A percentile compares a stretch with the other conserved stretches of the same genome.
These are phyloP conservation scores for Papilio glaucus DNA, from an alignment of 1,140 invertebrate genomes.

Conservation along the genomic window DNA sequence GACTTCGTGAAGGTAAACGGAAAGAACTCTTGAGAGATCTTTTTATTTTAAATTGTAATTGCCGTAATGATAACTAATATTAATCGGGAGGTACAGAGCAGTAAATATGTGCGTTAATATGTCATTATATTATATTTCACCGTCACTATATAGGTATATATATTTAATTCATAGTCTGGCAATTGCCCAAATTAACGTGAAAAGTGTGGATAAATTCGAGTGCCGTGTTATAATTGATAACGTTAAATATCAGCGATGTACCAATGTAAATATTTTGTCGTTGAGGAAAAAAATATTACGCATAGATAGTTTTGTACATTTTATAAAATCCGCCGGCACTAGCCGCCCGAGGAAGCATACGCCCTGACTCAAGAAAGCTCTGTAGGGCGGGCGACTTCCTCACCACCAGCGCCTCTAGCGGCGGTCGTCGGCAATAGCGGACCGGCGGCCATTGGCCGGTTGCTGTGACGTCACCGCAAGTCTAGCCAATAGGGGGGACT, in stretches of 20 bases:
- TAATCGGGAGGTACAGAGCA: neutral
- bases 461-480: slow-evolving; percentile 69
- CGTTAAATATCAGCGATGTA: neutral
- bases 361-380: slow-evolving; percentile 81
- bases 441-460: slow-evolving; percentile 63
- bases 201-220: slow-evolving; percentile 5
- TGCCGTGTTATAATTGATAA: neutral
- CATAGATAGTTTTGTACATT: slow-evolving; percentile 43
- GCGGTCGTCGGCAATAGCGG: slow-evolving; percentile 51
- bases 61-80: neutral
- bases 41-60: no score
- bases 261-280: neutral
- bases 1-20: no score
- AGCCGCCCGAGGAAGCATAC: slow-evolving; percentile 74
- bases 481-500: slow-evolving; percentile 70
- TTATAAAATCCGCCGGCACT: slow-evolving; percentile 50
- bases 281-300: neutral
- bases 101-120: neutral
- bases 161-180: slow-evolving; percentile 62
- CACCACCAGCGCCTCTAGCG: slow-evolving; percentile 65
- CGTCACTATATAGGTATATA: slow-evolving; percentile 53
- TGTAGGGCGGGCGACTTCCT: slow-evolving; percentile 77
- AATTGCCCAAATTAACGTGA: slow-evolving; percentile 50
- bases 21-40: no score
- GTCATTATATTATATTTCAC: slow-evolving; percentile 1